Conservation (phyloP, 2,797 vertebrate genomes). For the Enteromius paludinosus region DNA sequence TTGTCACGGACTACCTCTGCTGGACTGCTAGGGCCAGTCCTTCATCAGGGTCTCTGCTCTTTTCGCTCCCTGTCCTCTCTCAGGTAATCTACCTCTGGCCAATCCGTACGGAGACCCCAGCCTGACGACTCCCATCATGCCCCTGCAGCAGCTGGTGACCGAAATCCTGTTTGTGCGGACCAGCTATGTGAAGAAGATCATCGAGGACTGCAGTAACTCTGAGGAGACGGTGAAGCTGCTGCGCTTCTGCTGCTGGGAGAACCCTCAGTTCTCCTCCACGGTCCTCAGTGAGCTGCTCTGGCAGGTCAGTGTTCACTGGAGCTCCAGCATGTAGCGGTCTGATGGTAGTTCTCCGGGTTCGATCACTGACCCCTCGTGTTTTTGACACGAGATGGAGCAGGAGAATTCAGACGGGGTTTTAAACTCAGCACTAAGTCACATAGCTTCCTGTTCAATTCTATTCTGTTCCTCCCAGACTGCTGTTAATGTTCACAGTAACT, state of each 20-base stretch:
- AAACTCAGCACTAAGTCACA: not conserved
- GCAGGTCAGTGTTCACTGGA: constrained; percentile 84
- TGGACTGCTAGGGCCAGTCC: not conserved
- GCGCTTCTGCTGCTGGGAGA: constrained; percentile 99
- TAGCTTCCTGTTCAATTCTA: not conserved
- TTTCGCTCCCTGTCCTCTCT: not conserved
- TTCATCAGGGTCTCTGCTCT: not conserved
- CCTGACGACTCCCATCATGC: constrained; percentile 94
- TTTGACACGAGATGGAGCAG: no score
- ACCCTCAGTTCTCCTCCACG: constrained; percentile 98
- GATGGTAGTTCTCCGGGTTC: no score
- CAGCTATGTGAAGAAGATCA: constrained; percentile 99
- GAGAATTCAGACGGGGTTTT: no score
- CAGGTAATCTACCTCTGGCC: constrained; percentile 94
- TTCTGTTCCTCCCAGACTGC: not conserved
- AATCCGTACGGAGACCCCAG: constrained; percentile 96
- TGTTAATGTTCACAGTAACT: not conserved
- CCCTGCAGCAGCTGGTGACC: constrained; percentile 94
- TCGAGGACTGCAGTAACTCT: constrained; percentile 98
- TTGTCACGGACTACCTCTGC: not conserved
- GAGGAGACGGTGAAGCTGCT: constrained; percentile 97
- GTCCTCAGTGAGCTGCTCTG: constrained; percentile 98
- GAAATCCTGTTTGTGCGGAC: constrained; percentile 97
- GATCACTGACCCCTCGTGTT: no score
- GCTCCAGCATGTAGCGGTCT: no score